phyloP scores from a whole-genome alignment of 2,113 vertebrate species.

The human region DNA sequence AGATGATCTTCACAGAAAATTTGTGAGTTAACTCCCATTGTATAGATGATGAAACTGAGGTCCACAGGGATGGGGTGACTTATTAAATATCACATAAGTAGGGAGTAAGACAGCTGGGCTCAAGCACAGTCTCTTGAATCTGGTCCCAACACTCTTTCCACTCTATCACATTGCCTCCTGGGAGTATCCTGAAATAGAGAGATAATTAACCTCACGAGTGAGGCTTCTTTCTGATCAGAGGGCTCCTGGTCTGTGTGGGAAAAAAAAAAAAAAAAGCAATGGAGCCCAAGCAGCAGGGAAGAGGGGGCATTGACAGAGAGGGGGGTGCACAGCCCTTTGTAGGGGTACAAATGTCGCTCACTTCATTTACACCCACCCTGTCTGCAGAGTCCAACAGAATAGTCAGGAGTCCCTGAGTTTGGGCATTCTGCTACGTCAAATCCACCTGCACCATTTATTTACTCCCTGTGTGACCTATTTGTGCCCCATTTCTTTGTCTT shows the following conservation, averaged over 20 bases:
- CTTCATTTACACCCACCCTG: too few species aligned
- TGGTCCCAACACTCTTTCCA: neutral
- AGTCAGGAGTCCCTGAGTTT: neutral
- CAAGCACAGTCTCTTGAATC: neutral
- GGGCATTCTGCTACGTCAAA: neutral
- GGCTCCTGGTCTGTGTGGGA: neutral
- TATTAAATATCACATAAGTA: neutral
- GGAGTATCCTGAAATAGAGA: neutral
- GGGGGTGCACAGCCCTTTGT: rapidly evolving
- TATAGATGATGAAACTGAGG: neutral
- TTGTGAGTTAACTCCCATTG: neutral
- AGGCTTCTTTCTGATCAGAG: neutral
- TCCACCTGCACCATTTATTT: neutral
- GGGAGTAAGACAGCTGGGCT: neutral
- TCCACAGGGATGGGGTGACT: neutral
- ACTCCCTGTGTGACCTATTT: neutral
- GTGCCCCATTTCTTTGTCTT: neutral
- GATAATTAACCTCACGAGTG: too few species aligned
- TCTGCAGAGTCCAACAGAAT: too few species aligned
- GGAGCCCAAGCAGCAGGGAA: neutral
- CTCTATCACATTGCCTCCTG: neutral
- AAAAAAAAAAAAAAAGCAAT: neutral
- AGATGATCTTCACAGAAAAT: neutral
- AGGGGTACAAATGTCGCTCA: neutral
- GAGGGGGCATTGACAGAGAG: neutral